Base-by-base conservation (phyloP, 2,113 vertebrate species). In the Hemiscyllium ocellatum region DNA sequence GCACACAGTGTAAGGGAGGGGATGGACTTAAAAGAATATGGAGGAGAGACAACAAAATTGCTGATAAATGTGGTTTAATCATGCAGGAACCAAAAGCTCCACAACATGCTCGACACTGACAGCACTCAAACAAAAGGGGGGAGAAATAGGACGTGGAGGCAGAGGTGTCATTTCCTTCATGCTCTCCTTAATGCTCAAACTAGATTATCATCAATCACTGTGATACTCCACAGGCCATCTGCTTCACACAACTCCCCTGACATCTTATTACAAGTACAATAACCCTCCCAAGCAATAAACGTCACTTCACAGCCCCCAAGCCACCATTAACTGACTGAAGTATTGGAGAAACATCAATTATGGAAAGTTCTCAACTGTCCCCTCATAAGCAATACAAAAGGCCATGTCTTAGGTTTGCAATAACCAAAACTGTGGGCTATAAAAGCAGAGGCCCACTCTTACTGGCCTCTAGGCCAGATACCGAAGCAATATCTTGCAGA, bases 271-370 rank as follows among this genome's bases (percentile, higher is more conserved):
- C 52, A 33, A 93, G 61, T 65, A 37, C 61, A 93, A 93, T 93
- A 93, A 93, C 61, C 89, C 89, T 93, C 89, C 89, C n/a, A 93
- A 68, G 89, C 89, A 93, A 93, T 68, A 93, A 93, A 93, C 1
- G 61, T 93, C 89, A 66, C 61, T 93, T 93, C 89, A 66, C 61
- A 93, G 65, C 1, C 33, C 29, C 89, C 33, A 2, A 68, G 61
- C 89, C 19, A 66, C 29, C 61, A 93, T n/a, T 93, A 65, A 65
- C n/a, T 13, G 29, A 66, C 19, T 22, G 89, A 20, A 65, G 89
- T 37, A 66, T 19, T 42, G 61, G 61, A 20, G 37, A 83, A 83
- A 83, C 37, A 42, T 83, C 37, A 83, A n/a, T 83, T 47, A 83
- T 22, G 37, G 80, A 68, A 61, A 93, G 61, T 61, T 66, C 89